A percentile compares a stretch with the other conserved stretches of the same genome.
phyloP scores from a whole-genome alignment of 2,888 invertebrate genomes.

The Volucella zonaria region DNA sequence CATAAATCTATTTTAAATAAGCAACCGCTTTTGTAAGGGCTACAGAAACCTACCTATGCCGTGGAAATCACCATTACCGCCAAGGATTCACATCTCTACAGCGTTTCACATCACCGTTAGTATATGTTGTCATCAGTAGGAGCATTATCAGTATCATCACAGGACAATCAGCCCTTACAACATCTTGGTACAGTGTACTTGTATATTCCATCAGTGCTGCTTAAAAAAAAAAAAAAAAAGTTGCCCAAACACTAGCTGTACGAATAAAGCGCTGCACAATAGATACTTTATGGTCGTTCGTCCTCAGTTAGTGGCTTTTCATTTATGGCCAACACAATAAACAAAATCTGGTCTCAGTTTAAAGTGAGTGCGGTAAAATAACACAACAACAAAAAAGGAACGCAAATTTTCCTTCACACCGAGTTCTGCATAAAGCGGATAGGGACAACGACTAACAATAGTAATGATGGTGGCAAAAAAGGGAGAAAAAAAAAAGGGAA shows the following conservation, averaged over 20 bases:
- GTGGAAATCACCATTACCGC: constrained; percentile 31
- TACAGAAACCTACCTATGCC: constrained; percentile 38
- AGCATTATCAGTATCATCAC: constrained; percentile 36
- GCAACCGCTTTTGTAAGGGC: constrained; percentile 14
- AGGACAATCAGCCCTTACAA: constrained; percentile 41
- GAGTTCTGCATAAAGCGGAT: background rate
- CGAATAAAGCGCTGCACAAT: constrained; percentile 15
- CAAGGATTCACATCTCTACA: background rate
- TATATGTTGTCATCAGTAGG: constrained; percentile 32
- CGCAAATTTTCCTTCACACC: constrained; percentile 6
- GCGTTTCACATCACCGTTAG: constrained; percentile 3
- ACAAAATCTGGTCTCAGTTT: constrained; percentile 56
- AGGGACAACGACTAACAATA: constrained; percentile 19
- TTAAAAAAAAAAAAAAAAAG: constrained; percentile 2
- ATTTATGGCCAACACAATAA: constrained; percentile 61
- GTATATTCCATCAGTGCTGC: constrained; percentile 14
- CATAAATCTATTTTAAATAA: constrained; percentile 69
- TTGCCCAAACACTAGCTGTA: background rate
- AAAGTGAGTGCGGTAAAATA: constrained; percentile 41
- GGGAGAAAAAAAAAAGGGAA: constrained; percentile 8
- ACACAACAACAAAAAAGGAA: constrained; percentile 30
- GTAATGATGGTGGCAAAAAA: background rate
- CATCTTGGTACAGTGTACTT: constrained; percentile 1
- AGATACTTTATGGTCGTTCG: constrained; percentile 53
- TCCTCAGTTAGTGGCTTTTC: constrained; percentile 57